Evolutionary conservation across 2,888 invertebrate species (phyloP).

Genomic region (Oxyteleia sp.): DNA sequence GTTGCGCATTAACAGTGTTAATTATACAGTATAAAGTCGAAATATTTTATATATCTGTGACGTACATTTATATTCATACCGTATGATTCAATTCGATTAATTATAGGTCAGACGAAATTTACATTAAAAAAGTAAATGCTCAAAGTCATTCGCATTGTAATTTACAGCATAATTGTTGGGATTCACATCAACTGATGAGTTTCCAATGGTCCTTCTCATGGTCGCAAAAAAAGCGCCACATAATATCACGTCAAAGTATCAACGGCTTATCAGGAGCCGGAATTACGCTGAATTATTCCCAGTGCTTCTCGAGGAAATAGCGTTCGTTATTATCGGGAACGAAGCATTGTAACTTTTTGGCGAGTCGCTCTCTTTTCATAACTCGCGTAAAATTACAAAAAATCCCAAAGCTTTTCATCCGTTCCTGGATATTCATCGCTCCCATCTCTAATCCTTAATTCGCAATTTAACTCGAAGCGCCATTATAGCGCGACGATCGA

Average conservation of each 20-base stretch:
- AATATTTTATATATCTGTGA: too few relatives aligned
- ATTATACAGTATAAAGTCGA: too few relatives aligned
- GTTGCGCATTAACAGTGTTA: too few relatives aligned
- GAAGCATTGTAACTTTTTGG: slow-evolving; percentile 41
- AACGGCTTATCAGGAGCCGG: slow-evolving; percentile 45
- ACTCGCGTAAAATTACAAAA: slow-evolving; percentile 54
- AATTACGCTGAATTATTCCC: slow-evolving; percentile 57
- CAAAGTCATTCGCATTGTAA: too few relatives aligned
- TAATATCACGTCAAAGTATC: slow-evolving; percentile 31
- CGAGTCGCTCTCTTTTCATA: slow-evolving; percentile 47
- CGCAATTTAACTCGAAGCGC: slow-evolving; percentile 48
- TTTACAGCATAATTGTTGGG: background rate
- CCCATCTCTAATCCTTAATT: slow-evolving; percentile 43
- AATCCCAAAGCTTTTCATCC: slow-evolving; percentile 34
- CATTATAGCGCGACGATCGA: slow-evolving; percentile 46
- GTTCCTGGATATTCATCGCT: slow-evolving; percentile 28
- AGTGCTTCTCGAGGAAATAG: slow-evolving; percentile 32
- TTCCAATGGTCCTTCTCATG: slow-evolving; percentile 5
- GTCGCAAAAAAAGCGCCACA: slow-evolving; percentile 8
- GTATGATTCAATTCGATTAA: too few relatives aligned
- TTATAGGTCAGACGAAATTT: too few relatives aligned
- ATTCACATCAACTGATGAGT: slow-evolving; percentile 15
- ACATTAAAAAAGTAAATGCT: too few relatives aligned
- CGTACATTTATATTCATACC: too few relatives aligned
- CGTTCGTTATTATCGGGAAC: slow-evolving; percentile 55